Base-by-base conservation (phyloP, 1,140 invertebrate genomes). In the Danaus plexippus region DNA sequence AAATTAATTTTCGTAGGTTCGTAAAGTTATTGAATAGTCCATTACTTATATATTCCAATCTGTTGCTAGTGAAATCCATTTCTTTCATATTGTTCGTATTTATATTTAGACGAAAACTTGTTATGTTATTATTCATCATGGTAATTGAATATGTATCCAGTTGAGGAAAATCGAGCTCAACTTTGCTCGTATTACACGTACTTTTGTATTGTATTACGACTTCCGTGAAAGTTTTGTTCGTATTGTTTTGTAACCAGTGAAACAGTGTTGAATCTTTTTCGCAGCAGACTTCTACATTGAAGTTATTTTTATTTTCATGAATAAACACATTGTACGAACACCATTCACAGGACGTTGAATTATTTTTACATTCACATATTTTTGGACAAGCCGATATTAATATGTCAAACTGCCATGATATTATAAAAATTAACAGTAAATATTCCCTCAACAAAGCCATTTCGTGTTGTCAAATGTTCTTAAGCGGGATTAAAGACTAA, bases 31-130 rank as follows among this genome's bases (percentile, higher is more conserved):
- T 74, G 60, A 87, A 81, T n/a, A 76, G 8, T 48, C 74, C 80
- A 57, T 77, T 82, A 10, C 57, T 80, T 50, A 87, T 73, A 54
- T 72, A 71, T 67, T 75, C 66, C 55, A 88, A 66, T 60, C 71
- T 72, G 68, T 88, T 88, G n/a, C 57, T 61, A n/a, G 86, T 83
- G 52, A 88, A 69, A 69, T 88, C 75, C 52, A 88, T 76, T 59
- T 75, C 69, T 58, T 73, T 71, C 53, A 88, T 63, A 64, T 80
- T 81, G 48, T 65, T 62, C 22, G 59, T 51, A 55, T 74, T 80
- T 6, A 84, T 50, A 48, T 72, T 80, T 6, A 83, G 62, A 49
- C 61, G 73, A 54, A 86, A 65, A 47, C 74, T 71, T n/a, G 52
- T 52, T 8, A 88, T 81, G 43, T 69, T 84, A 53, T 80, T 87